Percentiles rank a stretch among this genome's conserved stretches.
These are phyloP conservation scores for Trichomalopsis sarcophagae DNA, from an alignment of 1,140 invertebrate genomes.

Conservation along the genomic window DNA sequence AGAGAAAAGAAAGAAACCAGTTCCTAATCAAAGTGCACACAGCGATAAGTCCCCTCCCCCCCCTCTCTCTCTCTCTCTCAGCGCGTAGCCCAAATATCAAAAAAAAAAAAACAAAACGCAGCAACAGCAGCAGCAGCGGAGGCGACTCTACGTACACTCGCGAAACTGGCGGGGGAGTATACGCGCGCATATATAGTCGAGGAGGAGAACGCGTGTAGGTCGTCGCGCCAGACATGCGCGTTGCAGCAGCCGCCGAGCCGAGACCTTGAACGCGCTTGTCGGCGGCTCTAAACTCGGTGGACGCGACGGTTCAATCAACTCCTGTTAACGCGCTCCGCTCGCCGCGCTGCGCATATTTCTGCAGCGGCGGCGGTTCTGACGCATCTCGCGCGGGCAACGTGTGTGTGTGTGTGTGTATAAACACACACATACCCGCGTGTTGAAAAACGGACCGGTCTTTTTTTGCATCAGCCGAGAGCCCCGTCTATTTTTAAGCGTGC, in stretches of 20 bases:
- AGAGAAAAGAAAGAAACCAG: background rate
- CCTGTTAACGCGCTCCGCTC: constrained; percentile 52
- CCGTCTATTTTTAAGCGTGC: background rate
- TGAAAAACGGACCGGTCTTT: background rate
- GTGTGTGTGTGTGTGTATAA: background rate
- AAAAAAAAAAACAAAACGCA: background rate
- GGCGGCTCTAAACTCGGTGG: constrained; percentile 39
- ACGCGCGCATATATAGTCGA: no score
- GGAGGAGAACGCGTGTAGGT: background rate
- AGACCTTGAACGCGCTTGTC: constrained; percentile 56
- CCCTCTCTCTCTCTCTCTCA: no score
- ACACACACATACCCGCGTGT: background rate
- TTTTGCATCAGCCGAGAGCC: background rate
- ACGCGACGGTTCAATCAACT: constrained; percentile 58
- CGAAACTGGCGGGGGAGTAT: background rate
- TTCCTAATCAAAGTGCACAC: constrained; percentile 34
- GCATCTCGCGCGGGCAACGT: constrained; percentile 39
- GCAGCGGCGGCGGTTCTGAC: constrained; percentile 39
- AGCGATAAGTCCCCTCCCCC: background rate
- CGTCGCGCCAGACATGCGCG: constrained; percentile 3
- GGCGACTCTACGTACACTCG: background rate
- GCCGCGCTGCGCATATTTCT: constrained; percentile 52
- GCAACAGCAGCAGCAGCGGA: no score
- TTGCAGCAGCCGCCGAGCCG: constrained; percentile 10
- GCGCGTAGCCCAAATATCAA: background rate